Evolutionary conservation across 2,797 vertebrate species (phyloP), one percentile per base, ranked within the genome.

Genomic region (Eleutherodactylus coqui): DNA sequence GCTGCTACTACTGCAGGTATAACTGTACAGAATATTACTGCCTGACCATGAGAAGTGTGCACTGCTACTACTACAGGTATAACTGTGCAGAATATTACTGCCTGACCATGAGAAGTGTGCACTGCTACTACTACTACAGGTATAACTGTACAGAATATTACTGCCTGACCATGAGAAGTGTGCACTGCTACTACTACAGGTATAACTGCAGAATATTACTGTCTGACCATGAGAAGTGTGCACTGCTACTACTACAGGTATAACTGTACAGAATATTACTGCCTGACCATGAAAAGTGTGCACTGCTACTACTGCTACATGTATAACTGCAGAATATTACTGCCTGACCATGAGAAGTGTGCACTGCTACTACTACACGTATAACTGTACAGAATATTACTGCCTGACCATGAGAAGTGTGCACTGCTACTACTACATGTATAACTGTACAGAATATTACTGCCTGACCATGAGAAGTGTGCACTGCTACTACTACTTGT

Each of bases 301-400:
- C 41, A 47, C 24, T 1, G 36, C 73, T 36, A 19, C 41, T 29
- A 36, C 16, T 17, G 16, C 32, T 67, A 51, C 73, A n/a, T n/a
- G n/a, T n/a, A n/a, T n/a, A n/a, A n/a, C 16, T 2, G 21, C 92
- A 16, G n/a, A 13, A 2, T 47, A 76, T 10, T 62, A 62, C 24
- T 29, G 27, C 27, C 27, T 51, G 69, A 75, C 27, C 14, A 70
- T 10, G 4, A n/a, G n/a, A n/a, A n/a, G 14, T 14, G 17, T 0
- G 17, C 41, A 47, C 24, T 1, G 36, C 73, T 36, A 19, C 41
- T 29, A 36, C 16, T 17, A 51, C 73, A n/a, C n/a, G n/a, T n/a
- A n/a, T n/a, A n/a, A n/a, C n/a, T n/a, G n/a, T n/a, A n/a, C n/a
- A n/a, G n/a, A n/a, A n/a, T 47, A 76, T 10, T 62, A 62, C 24